A percentile compares a stretch with the other conserved stretches of the same genome.
phyloP scores from a whole-genome alignment of 1,140 invertebrate species.

The Schlechtendalia chinensis region DNA sequence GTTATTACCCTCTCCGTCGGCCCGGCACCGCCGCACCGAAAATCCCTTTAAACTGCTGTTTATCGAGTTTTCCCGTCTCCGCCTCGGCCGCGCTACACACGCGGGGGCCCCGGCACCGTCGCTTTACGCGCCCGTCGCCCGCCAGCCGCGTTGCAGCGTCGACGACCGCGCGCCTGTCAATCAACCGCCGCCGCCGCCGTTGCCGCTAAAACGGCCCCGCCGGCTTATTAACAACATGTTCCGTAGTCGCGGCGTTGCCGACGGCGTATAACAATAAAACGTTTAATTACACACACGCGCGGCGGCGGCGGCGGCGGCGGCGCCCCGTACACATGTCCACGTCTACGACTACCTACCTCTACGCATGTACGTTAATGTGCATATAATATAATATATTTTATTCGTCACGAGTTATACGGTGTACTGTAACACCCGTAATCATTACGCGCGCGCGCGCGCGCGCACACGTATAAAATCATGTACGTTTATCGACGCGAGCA shows the following conservation, averaged over 20 bases:
- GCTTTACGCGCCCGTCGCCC: background rate
- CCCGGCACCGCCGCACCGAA: background rate
- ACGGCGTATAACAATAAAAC: conserved; percentile 33
- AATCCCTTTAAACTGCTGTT: conserved; percentile 46
- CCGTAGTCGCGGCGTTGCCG: background rate
- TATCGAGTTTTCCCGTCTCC: conserved; percentile 38
- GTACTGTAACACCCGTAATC: conserved; percentile 1
- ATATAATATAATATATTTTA: background rate
- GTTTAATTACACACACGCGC: conserved; percentile 38
- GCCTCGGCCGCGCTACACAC: conserved; percentile 10
- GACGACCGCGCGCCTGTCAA: conserved; percentile 36
- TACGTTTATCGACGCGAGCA: no score
- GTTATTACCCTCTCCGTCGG: conserved; percentile 10
- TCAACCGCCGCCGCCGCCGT: conserved; percentile 8
- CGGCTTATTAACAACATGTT: conserved; percentile 41
- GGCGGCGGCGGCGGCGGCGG: no score
- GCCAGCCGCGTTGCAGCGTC: background rate
- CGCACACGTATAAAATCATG: background rate
- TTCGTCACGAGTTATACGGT: background rate
- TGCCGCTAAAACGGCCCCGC: conserved; percentile 3
- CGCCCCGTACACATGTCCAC: conserved; percentile 33
- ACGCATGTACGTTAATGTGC: no score
- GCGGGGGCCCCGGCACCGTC: background rate
- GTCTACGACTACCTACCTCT: background rate
- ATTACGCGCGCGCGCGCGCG: no score